These are phyloP conservation scores for Autographa pulchrina DNA, from an alignment of 2,888 invertebrate species.

Conservation along the genomic window DNA sequence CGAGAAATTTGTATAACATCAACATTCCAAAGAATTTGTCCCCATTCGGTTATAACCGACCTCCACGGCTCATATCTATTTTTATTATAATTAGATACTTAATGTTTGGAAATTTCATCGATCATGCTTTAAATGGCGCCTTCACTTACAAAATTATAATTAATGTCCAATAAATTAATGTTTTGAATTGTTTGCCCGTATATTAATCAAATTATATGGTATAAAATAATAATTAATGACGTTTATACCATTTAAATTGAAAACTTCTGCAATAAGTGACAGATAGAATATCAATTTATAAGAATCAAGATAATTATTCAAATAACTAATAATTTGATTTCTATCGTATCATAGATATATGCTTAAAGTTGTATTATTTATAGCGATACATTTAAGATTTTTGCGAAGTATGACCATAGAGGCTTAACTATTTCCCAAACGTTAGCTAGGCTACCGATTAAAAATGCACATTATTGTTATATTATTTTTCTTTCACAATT, in stretches of 20 bases:
- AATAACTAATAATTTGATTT: slow-evolving; percentile 55
- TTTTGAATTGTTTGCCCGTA: slow-evolving; percentile 62
- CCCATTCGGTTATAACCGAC: slow-evolving; percentile 55
- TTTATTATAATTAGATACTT: slow-evolving; percentile 67
- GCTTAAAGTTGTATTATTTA: slow-evolving; percentile 5
- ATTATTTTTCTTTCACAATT: too few species aligned
- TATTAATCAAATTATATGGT: slow-evolving; percentile 61
- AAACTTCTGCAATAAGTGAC: slow-evolving; percentile 57
- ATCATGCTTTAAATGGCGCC: slow-evolving; percentile 65
- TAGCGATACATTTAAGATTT: too few species aligned
- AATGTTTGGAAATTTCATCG: slow-evolving; percentile 67
- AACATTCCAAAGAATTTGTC: slow-evolving; percentile 59
- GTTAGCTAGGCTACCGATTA: too few species aligned
- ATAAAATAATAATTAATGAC: slow-evolving; percentile 62
- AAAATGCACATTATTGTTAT: too few species aligned
- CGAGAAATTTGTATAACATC: slow-evolving; percentile 65
- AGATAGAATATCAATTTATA: slow-evolving; percentile 55
- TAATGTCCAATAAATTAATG: slow-evolving; percentile 67
- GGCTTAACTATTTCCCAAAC: too few species aligned
- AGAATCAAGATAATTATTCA: slow-evolving; percentile 49
- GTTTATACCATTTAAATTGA: slow-evolving; percentile 63
- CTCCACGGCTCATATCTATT: slow-evolving; percentile 55
- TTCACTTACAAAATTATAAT: slow-evolving; percentile 63
- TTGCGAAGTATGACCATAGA: too few species aligned
- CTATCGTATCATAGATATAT: slow-evolving; percentile 31